These are phyloP conservation scores for Strigamia transsilvanica DNA, from an alignment of 2,888 invertebrate genomes.

Conservation along the genomic window DNA sequence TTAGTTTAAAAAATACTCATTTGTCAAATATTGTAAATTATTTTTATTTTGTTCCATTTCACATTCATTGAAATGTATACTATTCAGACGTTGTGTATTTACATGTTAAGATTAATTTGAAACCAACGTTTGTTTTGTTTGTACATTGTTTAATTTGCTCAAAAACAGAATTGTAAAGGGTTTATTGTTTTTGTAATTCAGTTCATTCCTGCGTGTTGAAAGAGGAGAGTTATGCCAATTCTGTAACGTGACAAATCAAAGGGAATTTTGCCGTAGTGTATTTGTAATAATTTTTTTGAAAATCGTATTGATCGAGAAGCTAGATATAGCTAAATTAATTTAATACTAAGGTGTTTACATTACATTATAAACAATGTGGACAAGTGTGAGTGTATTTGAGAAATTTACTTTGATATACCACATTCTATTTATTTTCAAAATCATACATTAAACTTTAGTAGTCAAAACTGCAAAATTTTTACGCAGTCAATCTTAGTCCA, in stretches of 20 bases:
- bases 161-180: not conserved
- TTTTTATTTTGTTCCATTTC: not conserved
- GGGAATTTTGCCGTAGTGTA: not conserved
- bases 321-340: slow-evolving; percentile 1
- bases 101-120: not conserved
- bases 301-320: slow-evolving; percentile 8
- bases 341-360: slow-evolving; percentile 3
- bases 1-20: not conserved
- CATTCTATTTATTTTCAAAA: slow-evolving; percentile 8
- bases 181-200: not conserved
- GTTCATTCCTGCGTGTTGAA: not conserved
- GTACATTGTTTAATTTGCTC: not conserved
- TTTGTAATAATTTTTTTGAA: slow-evolving; percentile 2
- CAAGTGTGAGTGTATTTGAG: not conserved
- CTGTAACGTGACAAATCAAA: slow-evolving; percentile 8
- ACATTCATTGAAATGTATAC: not conserved
- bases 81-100: not conserved
- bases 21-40: not conserved
- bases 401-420: slow-evolving; percentile 6
- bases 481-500: not conserved
- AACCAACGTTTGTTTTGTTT: not conserved
- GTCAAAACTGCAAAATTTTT: not conserved
- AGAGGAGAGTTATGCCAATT: not conserved
- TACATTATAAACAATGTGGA: slow-evolving; percentile 1
- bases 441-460: slow-evolving; percentile 2